Evolutionary conservation across 2,797 vertebrate species (phyloP).

Genomic region (Coendou prehensilis): DNA sequence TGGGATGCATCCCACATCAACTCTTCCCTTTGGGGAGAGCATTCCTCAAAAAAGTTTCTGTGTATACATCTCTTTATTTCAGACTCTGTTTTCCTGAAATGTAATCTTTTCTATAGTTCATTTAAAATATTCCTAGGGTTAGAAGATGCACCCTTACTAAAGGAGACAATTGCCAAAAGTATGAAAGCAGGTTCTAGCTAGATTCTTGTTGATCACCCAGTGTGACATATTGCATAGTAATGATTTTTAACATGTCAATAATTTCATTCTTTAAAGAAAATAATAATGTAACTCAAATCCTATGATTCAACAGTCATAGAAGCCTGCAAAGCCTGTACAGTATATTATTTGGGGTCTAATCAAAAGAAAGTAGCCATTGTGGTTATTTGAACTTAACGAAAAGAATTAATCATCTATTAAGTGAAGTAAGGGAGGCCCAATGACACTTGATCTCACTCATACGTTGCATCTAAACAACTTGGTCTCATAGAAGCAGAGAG

Average conservation of each 20-base stretch:
- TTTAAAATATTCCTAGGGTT: neutral
- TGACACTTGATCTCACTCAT: neutral
- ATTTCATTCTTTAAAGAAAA: neutral
- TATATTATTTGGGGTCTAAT: neutral
- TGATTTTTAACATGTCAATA: neutral
- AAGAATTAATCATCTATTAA: slow-evolving; percentile 17
- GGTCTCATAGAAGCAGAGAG: neutral
- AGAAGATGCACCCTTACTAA: neutral
- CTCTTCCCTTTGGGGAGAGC: neutral
- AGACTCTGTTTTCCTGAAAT: neutral
- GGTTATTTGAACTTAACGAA: slow-evolving; percentile 36
- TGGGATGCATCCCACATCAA: neutral
- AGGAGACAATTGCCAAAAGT: neutral
- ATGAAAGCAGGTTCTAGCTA: neutral
- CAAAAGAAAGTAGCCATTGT: neutral
- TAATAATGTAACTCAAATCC: neutral
- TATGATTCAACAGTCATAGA: neutral
- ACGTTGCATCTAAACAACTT: neutral
- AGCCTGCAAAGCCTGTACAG: neutral
- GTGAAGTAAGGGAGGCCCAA: neutral
- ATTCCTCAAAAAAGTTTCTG: neutral
- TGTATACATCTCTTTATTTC: neutral
- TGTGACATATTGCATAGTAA: neutral
- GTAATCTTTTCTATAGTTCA: neutral
- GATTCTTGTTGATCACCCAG: neutral